phyloP scores from a whole-genome alignment of 1,140 invertebrate species.

The Stenopsyche tienmushanensis region DNA sequence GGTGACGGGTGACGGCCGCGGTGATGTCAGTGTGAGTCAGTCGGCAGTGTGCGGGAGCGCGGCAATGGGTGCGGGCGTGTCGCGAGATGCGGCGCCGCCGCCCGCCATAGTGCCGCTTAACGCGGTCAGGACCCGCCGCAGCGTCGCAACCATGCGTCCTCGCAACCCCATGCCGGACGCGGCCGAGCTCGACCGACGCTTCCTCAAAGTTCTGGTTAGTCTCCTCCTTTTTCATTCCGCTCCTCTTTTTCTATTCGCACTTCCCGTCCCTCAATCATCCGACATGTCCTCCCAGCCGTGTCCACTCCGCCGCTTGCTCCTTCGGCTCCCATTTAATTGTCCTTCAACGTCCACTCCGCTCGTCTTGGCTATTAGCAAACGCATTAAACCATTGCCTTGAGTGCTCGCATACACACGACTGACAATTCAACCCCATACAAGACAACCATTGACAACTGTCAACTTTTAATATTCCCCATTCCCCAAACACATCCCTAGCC shows the following conservation, averaged over 20 bases:
- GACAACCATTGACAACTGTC: too few species aligned
- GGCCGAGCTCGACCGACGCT: constrained; percentile 84
- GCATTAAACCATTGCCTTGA: too few species aligned
- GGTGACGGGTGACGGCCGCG: background rate
- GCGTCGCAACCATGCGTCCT: constrained; percentile 59
- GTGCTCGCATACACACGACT: too few species aligned
- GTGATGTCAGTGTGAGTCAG: background rate
- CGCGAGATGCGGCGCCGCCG: background rate
- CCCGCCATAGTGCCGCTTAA: constrained; percentile 14
- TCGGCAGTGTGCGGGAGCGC: background rate
- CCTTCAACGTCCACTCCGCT: too few species aligned
- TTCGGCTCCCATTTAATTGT: too few species aligned
- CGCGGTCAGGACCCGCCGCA: background rate
- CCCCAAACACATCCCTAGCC: too few species aligned
- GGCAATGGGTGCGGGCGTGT: constrained; percentile 7
- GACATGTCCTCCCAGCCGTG: too few species aligned
- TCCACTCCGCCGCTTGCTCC: too few species aligned
- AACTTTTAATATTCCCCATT: too few species aligned
- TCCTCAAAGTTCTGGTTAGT: constrained; percentile 94
- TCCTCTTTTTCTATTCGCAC: background rate
- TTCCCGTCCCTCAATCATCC: background rate
- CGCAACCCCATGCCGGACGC: constrained; percentile 88
- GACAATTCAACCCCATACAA: too few species aligned
- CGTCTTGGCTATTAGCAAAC: too few species aligned
- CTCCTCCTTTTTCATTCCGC: too few species aligned